Conservation (phyloP, 2,113 vertebrate species). For the Ifrita kowaldi region DNA sequence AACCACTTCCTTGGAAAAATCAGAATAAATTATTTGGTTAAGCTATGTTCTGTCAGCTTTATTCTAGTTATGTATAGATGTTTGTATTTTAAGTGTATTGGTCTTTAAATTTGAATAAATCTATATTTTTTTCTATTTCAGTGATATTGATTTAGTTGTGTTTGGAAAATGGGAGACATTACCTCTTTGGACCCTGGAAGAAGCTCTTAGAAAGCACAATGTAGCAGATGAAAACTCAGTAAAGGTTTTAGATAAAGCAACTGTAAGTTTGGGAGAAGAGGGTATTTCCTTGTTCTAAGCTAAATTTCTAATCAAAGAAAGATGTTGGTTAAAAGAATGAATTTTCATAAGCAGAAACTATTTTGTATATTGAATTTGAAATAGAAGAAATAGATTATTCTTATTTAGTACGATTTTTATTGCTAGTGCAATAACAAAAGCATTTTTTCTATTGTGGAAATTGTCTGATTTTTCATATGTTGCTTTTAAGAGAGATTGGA, state of each 20-base stretch:
- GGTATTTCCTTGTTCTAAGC: neutral
- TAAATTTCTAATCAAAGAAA: neutral
- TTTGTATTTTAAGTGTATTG: neutral
- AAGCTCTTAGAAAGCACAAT: conserved; percentile 91
- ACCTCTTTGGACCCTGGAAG: conserved; percentile 95
- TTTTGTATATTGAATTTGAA: neutral
- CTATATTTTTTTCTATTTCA: conserved; percentile 42
- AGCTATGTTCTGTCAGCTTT: neutral
- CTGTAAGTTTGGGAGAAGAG: conserved; percentile 76
- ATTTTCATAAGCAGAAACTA: neutral
- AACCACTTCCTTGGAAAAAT: neutral
- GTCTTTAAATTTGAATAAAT: neutral
- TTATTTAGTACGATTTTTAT: neutral
- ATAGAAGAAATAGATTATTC: neutral
- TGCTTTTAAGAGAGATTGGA: neutral
- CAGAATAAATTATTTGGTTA: neutral
- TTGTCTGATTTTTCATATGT: neutral
- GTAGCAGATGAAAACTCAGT: conserved; percentile 93
- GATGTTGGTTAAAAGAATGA: neutral
- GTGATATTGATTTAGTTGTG: conserved; percentile 96
- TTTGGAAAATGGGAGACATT: conserved; percentile 97
- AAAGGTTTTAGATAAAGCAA: conserved; percentile 97
- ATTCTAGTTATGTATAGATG: neutral
- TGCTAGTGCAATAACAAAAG: neutral
- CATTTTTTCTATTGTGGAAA: neutral